Conservation (phyloP, 2,888 invertebrate species). For the Platypus cylindrus region DNA sequence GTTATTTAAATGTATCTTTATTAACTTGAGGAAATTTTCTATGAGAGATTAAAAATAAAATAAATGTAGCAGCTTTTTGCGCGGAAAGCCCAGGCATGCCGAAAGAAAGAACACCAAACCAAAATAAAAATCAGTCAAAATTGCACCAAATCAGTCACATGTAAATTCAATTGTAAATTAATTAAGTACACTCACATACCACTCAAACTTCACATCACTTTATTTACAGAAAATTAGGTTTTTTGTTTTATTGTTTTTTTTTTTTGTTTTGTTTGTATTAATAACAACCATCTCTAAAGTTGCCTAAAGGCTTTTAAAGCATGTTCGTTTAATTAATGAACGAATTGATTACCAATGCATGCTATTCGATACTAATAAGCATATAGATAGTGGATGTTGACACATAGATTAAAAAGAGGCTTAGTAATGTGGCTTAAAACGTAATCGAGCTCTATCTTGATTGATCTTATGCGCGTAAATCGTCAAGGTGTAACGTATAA, state of each 20-base stretch:
- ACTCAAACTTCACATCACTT: conserved; percentile 15
- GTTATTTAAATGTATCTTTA: conserved; percentile 7
- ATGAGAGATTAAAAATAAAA: conserved; percentile 13
- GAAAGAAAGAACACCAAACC: conserved; percentile 24
- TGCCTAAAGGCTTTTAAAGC: conserved; percentile 36
- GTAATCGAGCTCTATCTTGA: too few relatives aligned
- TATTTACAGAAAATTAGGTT: conserved; percentile 25
- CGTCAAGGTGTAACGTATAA: too few relatives aligned
- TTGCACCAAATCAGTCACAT: conserved; percentile 21
- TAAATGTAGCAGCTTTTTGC: conserved; percentile 24
- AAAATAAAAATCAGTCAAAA: too few relatives aligned
- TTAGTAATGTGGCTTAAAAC: too few relatives aligned
- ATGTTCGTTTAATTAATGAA: too few relatives aligned
- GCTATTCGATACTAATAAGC: too few relatives aligned
- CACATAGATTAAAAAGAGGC: too few relatives aligned
- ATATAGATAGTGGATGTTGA: conserved; percentile 7
- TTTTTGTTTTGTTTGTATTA: too few relatives aligned
- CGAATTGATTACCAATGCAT: too few relatives aligned
- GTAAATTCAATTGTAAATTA: conserved; percentile 19
- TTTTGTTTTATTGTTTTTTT: too few relatives aligned
- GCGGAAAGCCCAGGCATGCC: conserved; percentile 33
- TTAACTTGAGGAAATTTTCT: conserved; percentile 6
- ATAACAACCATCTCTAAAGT: conserved; percentile 49
- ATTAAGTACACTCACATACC: conserved; percentile 21
- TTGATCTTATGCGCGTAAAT: too few relatives aligned